Evolutionary conservation across 2,888 invertebrate genomes (phyloP), one percentile per base, ranked within the genome.

Genomic region (Sicus ferrugineus): DNA sequence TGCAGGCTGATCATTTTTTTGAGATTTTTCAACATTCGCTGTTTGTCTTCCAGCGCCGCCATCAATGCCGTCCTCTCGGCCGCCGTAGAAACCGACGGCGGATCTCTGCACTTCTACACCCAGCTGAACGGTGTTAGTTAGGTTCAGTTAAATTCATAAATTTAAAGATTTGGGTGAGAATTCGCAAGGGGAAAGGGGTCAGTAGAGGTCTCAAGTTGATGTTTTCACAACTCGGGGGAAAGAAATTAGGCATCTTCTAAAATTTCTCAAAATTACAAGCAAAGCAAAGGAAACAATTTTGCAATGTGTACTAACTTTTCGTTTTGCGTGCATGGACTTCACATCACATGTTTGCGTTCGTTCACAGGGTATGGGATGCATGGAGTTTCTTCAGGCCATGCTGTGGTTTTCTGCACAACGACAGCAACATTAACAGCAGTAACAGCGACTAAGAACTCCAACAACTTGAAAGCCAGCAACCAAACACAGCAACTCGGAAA

Each of bases 1-100:
- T 46, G 67, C 21, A 48, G 67, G 48, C 48, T 48, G 67, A 67
- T 67, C 59, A 67, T 67, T 59, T 48, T n/a, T 67, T 67, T 58
- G 30, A 67, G 30, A 67, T 62, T 62, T 46, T 62, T 46, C 26
- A n/a, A 26, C 7, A 7, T 42, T 42, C 42, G 14, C 19, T 62
- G 28, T 48, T 46, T 48, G 28, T 54, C 34, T 65, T 52, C 54
- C 23, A 54, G 38, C 52, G 34, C 64, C 50, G 64, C 50, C 64
- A 64, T 14, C 62, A 46, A 11, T 23, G 26, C 26, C n/a, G n/a
- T n/a, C n/a, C n/a, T n/a, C n/a, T n/a, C n/a, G n/a, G n/a, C n/a
- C n/a, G n/a, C n/a, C n/a, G n/a, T n/a, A n/a, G 21, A 52, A 52
- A 52, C 34, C 2, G 11, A 23, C n/a, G 46, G 16, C 21, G 19